Percentiles rank a stretch among this genome's conserved stretches.
These are phyloP conservation scores for Oscheius myriophilus DNA, from an alignment of 2,888 invertebrate genomes.

Conservation along the genomic window DNA sequence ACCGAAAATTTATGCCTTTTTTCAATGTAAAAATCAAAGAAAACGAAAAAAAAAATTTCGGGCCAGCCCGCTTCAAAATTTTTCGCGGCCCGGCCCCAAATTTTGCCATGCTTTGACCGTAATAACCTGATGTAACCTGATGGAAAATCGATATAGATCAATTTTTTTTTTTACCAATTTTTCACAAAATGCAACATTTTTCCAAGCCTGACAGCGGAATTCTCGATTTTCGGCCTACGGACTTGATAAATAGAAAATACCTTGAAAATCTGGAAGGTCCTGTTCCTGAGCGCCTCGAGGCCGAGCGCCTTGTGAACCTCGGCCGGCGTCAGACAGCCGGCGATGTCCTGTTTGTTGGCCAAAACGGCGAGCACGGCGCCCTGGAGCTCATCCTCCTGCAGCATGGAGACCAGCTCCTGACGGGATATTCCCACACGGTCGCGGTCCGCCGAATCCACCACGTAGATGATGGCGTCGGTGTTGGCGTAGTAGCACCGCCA, in stretches of 20 bases:
- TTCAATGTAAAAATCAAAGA: no score
- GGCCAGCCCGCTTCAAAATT: no score
- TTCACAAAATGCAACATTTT: no score
- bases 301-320: slow-evolving; percentile 95
- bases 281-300: slow-evolving; percentile 89
- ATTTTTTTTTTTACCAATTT: no score
- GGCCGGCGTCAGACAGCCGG: slow-evolving; percentile 93
- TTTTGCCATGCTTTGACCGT: no score
- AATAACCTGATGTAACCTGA: no score
- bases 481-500: slow-evolving; percentile 99
- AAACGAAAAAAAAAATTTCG: no score
- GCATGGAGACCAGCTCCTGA: slow-evolving; percentile 76
- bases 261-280: slow-evolving; percentile 98
- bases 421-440: slow-evolving; percentile 99
- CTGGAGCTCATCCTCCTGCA: slow-evolving; percentile 84
- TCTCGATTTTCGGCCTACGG: no score
- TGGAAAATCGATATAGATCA: no score
- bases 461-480: slow-evolving; percentile 99
- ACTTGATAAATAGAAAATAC: neutral
- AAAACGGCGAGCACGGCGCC: slow-evolving; percentile 94
- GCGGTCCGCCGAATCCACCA: slow-evolving; percentile 92
- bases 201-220: no score
- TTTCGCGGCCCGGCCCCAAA: no score
- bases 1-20: no score
- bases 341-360: slow-evolving; percentile 97